Base-by-base conservation (phyloP, 2,797 vertebrate species). In the Centroberyx gerrardi region DNA sequence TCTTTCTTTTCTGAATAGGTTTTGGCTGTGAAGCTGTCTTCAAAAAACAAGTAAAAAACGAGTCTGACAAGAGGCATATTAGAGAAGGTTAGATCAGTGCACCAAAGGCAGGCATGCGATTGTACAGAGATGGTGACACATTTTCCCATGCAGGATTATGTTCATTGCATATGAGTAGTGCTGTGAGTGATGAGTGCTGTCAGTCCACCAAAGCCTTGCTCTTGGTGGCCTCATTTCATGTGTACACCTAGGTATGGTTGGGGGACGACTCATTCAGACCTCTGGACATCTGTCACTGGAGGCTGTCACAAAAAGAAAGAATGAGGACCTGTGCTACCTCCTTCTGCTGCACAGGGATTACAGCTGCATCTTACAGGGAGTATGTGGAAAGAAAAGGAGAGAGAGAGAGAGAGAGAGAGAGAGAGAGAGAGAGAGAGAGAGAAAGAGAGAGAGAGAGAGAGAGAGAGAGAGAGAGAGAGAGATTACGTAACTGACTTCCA, bases 401-500 rank as follows among this genome's bases (percentile, higher is more conserved):
- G 10, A 2, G 9, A 18, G 33, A 15, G 8, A 61, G 55, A 6
- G 36, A 27, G 29, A n/a, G 48, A n/a, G 8, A 5, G 17, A 18
- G 8, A 33, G n/a, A n/a, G n/a, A n/a, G n/a, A 8, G n/a, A 18
- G 46, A 51, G 18, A 65, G 51, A 9, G 49, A 40, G 33, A 33
- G 42, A 14, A 52, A 22, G 28, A 27, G n/a, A 22, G 14, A 48
- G n/a, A 8, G n/a, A 18, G 46, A 51, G 18, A 65, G 51, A 9
- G 49, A 40, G 33, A 33, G 42, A 14, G 58, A 22, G 28, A 27
- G n/a, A 22, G 14, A 48, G n/a, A 9, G 56, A 42, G 18, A 36
- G 44, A 67, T 92, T 89, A 88, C 29, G 62, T 83, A 90, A 92
- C 73, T 46, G 42, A 70, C 67, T 67, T 70, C 36, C 58, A 70